Conservation (phyloP, 1,140 invertebrate species). For the Batillaria attramentaria region DNA sequence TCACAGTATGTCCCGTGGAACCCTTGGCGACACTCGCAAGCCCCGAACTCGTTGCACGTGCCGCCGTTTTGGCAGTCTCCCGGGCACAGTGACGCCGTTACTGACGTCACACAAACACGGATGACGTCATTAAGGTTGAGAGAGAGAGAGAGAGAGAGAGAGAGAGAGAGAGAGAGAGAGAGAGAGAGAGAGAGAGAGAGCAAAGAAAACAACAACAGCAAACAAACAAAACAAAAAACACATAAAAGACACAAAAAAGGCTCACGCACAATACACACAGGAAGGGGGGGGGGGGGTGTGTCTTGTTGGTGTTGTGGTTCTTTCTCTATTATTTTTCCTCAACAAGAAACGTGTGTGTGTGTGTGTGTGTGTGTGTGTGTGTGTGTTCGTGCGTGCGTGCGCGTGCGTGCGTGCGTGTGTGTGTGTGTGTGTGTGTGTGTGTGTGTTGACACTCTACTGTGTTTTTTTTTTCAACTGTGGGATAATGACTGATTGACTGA, state of each 20-base stretch:
- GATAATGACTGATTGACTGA: no score
- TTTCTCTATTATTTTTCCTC: not conserved
- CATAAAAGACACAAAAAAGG: not conserved
- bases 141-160: constrained; percentile 5
- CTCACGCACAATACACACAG: no score
- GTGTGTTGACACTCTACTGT: not conserved
- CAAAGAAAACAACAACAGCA: not conserved
- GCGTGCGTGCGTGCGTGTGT: no score
- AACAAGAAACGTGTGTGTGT: not conserved
- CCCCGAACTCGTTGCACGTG: constrained; percentile 58
- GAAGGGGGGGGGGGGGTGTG: no score
- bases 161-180: not conserved
- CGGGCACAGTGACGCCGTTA: constrained; percentile 52
- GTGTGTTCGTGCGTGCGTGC: not conserved
- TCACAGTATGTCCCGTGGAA: constrained; percentile 64
- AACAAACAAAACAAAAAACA: not conserved
- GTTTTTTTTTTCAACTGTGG: no score
- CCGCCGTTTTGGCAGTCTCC: constrained; percentile 64
- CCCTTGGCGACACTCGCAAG: constrained; percentile 65
- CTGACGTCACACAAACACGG: constrained; percentile 10
- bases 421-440: not conserved
- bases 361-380: not conserved
- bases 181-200: not conserved
- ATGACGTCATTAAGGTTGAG: constrained; percentile 17
- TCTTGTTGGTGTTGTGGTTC: no score